Evolutionary conservation across 2,888 invertebrate genomes (phyloP), one percentile per base, ranked within the genome.

Genomic region (Holacanthella duospinosa): DNA sequence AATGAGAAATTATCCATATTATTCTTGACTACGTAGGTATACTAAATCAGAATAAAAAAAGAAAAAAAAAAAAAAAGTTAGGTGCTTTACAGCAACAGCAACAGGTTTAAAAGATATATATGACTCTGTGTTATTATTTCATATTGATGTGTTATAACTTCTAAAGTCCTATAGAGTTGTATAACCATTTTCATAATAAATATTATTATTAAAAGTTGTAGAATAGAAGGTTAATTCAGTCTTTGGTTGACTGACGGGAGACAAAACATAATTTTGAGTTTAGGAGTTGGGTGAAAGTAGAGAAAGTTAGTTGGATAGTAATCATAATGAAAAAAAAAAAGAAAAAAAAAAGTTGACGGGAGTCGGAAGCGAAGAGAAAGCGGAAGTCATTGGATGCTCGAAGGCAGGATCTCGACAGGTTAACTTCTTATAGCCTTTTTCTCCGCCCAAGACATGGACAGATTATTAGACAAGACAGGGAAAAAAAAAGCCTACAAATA

Each of bases 81-180:
- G n/a, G n/a, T n/a, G n/a, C n/a, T n/a, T n/a, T n/a, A n/a, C n/a
- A n/a, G n/a, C n/a, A n/a, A n/a, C n/a, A n/a, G 48, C 48, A 48
- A 48, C 48, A 48, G 48, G 48, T 48, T 48, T 48, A 48, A 48
- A 48, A 48, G 48, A 48, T 48, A 48, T n/a, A n/a, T 48, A 48
- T 48, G 48, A 48, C 48, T 9, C 16, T 21, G 21, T 48, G n/a
- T n/a, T n/a, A n/a, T n/a, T 48, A 48, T 48, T 48, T 48, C 48
- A 48, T 21, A 9, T 4, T 48, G 48, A 48, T 48, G 48, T 9
- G 48, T 16, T 36, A 36, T 36, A 16, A 16, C 16, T 36, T 6
- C 9, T 16, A 36, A 16, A 9, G 6, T 36, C 36, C 36, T 36
- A 9, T 36, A 6, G 16, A 36, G 16, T 16, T 36, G 36, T 36